Evolutionary conservation across 2,888 invertebrate genomes (phyloP).

Genomic region (Agonopterix arenella): DNA sequence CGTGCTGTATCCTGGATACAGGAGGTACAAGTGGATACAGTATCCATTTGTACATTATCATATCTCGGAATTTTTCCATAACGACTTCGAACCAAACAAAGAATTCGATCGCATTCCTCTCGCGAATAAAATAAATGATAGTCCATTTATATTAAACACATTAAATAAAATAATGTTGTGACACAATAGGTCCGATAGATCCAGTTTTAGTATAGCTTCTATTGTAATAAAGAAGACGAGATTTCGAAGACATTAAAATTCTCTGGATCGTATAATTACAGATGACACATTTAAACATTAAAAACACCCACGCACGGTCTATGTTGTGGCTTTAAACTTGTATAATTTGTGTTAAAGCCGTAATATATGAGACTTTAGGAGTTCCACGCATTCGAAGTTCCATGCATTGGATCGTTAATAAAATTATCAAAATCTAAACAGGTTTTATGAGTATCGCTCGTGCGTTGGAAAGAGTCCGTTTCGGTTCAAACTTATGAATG

Average conservation of each 20-base stretch:
- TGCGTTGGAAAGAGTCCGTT: constrained; percentile 55
- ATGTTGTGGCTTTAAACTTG: constrained; percentile 72
- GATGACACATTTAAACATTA: constrained; percentile 74
- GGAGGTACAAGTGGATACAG: no score
- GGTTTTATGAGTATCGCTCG: constrained; percentile 69
- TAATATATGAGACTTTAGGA: constrained; percentile 73
- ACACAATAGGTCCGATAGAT: constrained; percentile 53
- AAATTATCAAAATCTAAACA: constrained; percentile 77
- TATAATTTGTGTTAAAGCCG: constrained; percentile 76
- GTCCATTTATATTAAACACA: constrained; percentile 16
- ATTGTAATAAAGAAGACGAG: constrained; percentile 72
- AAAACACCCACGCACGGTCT: constrained; percentile 66
- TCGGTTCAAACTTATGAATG: constrained; percentile 68
- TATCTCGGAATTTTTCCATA: background rate
- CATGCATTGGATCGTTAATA: constrained; percentile 72
- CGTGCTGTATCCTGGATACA: no score
- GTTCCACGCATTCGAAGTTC: constrained; percentile 58
- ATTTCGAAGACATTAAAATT: constrained; percentile 73
- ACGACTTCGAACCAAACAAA: constrained; percentile 6
- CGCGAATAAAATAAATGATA: constrained; percentile 9
- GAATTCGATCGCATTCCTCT: constrained; percentile 20
- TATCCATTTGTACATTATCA: background rate
- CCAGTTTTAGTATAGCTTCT: constrained; percentile 56
- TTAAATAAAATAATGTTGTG: constrained; percentile 51
- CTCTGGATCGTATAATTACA: constrained; percentile 72